A percentile compares a stretch with the other conserved stretches of the same genome.
These are phyloP conservation scores for Steinernema scapterisci DNA, from an alignment of 2,888 invertebrate genomes.

Conservation along the genomic window DNA sequence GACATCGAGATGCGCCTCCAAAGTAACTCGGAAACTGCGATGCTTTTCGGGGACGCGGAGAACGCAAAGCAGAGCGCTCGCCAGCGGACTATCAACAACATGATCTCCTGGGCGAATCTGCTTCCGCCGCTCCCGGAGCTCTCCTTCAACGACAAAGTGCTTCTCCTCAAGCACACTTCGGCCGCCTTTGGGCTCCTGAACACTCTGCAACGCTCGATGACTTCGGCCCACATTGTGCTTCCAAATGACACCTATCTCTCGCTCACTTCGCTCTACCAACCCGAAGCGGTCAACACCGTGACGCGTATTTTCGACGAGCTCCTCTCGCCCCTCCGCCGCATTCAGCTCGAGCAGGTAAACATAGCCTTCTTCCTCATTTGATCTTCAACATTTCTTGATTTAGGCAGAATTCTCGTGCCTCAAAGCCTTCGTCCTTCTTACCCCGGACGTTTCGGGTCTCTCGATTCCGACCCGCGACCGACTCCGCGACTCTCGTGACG, in stretches of 20 bases:
- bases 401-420: constrained; percentile 58
- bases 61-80: constrained; percentile 40
- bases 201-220: constrained; percentile 57
- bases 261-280: constrained; percentile 43
- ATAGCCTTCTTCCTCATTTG: background rate
- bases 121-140: constrained; percentile 63
- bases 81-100: constrained; percentile 51
- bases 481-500: constrained; percentile 59
- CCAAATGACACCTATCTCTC: constrained; percentile 58
- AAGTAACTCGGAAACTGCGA: constrained; percentile 36
- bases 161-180: constrained; percentile 55
- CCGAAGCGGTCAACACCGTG: constrained; percentile 40
- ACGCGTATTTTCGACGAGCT: constrained; percentile 60
- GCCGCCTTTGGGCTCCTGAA: constrained; percentile 59
- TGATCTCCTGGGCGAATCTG: constrained; percentile 63
- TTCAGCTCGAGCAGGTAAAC: constrained; percentile 48
- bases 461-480: constrained; percentile 45
- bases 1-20: constrained; percentile 60
- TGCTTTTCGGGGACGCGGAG: constrained; percentile 5
- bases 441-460: constrained; percentile 58
- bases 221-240: constrained; percentile 56
- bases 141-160: constrained; percentile 60
- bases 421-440: constrained; percentile 61
- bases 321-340: constrained; percentile 56
- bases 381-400: background rate